Evolutionary conservation across 2,797 vertebrate genomes (phyloP).

Genomic region (Poecilia wingei): DNA sequence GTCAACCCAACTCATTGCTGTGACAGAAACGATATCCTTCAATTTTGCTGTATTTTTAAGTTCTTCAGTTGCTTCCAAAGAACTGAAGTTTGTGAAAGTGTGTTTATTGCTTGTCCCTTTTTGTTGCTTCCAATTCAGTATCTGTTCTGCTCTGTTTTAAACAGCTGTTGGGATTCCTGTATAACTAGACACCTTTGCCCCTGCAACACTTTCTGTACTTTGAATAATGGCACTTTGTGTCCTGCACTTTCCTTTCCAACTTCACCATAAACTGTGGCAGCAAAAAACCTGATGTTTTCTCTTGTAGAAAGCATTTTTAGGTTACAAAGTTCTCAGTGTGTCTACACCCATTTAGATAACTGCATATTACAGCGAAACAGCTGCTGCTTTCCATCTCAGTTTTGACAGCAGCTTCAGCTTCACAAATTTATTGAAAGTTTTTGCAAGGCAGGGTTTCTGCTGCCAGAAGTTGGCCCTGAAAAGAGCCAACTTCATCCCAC

Average conservation of each 20-base stretch:
- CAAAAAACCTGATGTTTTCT: background rate
- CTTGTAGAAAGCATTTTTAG: background rate
- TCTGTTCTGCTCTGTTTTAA: background rate
- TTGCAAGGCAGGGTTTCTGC: too few species aligned
- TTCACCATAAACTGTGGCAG: background rate
- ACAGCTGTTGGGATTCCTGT: background rate
- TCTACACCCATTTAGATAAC: background rate
- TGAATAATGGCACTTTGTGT: background rate
- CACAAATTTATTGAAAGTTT: too few species aligned
- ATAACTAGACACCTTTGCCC: background rate
- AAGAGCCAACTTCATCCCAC: too few species aligned
- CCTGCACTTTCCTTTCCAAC: background rate
- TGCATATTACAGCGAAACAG: constrained; percentile 4
- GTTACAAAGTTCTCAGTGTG: background rate
- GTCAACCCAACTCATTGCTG: constrained; percentile 28
- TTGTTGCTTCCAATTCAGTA: background rate
- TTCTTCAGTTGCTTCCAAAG: background rate
- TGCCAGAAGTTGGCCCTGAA: too few species aligned
- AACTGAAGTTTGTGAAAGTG: background rate
- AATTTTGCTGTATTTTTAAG: too few species aligned
- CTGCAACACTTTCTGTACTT: background rate
- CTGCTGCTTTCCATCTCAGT: background rate
- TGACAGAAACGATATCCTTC: background rate
- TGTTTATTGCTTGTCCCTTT: background rate
- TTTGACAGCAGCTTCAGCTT: too few species aligned